phyloP scores from a whole-genome alignment of 2,888 invertebrate genomes.

The Acanthosepion esculentum region DNA sequence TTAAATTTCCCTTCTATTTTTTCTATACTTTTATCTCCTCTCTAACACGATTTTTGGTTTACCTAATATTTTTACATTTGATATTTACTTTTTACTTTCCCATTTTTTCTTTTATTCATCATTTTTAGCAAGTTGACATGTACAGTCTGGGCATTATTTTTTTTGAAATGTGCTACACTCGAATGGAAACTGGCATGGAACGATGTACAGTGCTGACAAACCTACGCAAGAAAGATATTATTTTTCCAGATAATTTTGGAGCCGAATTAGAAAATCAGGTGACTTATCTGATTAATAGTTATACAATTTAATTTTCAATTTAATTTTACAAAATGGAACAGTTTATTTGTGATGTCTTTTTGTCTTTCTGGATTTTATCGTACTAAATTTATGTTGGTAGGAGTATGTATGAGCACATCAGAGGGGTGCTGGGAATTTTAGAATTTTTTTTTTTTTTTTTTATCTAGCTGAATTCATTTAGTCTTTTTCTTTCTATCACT shows the following conservation, averaged over 20 bases:
- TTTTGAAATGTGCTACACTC: conserved; percentile 90
- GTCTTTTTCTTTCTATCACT: no score
- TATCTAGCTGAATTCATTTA: no score
- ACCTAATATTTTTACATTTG: not conserved
- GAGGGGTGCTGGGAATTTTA: no score
- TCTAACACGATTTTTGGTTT: not conserved
- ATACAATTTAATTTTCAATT: no score
- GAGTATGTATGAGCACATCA: no score
- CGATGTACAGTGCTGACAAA: conserved; percentile 85
- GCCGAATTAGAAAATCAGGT: conserved; percentile 65
- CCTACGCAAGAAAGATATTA: conserved; percentile 80
- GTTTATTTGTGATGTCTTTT: no score
- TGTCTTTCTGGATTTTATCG: no score
- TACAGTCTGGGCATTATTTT: conserved; percentile 92
- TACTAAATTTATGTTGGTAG: no score
- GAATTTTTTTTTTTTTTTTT: no score
- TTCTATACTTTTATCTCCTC: no score
- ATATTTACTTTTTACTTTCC: not conserved
- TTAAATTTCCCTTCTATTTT: no score
- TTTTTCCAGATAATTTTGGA: conserved; percentile 82
- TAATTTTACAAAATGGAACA: no score
- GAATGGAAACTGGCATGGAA: conserved; percentile 91
- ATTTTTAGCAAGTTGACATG: conserved; percentile 82
- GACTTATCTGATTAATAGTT: not conserved
- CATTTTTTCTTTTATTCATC: conserved; percentile 48